phyloP scores from a whole-genome alignment of 2,113 vertebrate genomes.

The Alligator sinensis region DNA sequence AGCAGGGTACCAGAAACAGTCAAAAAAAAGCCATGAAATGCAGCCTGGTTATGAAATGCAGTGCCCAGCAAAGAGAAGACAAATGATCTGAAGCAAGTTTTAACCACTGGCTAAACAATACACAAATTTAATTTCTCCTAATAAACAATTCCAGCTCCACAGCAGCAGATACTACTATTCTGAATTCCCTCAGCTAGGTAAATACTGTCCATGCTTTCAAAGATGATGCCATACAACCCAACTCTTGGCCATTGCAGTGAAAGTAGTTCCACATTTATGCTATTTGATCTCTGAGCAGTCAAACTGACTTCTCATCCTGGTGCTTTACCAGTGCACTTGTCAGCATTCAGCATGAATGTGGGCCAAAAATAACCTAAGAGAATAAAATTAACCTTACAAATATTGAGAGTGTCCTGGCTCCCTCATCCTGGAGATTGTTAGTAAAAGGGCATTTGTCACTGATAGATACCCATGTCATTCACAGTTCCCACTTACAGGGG shows the following conservation, averaged over 20 bases:
- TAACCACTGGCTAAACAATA: not conserved
- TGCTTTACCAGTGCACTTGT: not conserved
- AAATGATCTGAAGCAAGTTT: not conserved
- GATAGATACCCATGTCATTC: not conserved
- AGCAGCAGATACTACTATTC: not conserved
- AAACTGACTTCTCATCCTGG: not conserved
- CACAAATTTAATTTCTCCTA: conserved; percentile 3
- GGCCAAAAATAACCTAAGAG: not conserved
- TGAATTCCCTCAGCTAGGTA: not conserved
- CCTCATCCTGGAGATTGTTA: not conserved
- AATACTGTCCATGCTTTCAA: not conserved
- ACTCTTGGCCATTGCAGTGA: not conserved
- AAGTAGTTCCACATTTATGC: not conserved
- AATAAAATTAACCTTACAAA: not conserved
- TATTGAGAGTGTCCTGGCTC: not conserved
- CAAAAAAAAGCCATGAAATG: not conserved
- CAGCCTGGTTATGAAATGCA: not conserved
- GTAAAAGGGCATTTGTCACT: not conserved
- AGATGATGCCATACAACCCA: not conserved
- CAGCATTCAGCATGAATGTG: not conserved
- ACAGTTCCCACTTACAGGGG: not conserved
- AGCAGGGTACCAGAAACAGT: too few species aligned
- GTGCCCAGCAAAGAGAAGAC: conserved; percentile 42
- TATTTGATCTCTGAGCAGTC: not conserved
- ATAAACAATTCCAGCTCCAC: not conserved